These are phyloP conservation scores for Caenorhabditis macrosperma DNA, from an alignment of 2,888 invertebrate genomes.

Conservation along the genomic window DNA sequence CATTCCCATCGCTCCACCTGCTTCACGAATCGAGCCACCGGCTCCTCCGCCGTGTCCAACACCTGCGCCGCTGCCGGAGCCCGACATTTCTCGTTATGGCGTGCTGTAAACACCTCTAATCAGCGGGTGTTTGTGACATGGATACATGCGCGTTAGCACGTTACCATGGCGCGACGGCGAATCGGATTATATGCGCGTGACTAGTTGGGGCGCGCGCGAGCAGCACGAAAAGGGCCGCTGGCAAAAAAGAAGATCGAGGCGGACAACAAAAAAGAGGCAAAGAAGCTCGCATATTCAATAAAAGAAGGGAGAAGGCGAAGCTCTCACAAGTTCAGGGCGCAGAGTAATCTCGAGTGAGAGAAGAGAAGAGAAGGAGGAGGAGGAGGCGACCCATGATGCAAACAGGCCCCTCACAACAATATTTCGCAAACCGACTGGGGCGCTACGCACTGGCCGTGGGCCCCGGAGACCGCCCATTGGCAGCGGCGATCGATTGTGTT, in stretches of 20 bases:
- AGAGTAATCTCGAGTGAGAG: conserved; percentile 44
- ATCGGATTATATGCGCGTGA: conserved; percentile 19
- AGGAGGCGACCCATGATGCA: conserved; percentile 30
- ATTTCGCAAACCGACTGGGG: conserved; percentile 37
- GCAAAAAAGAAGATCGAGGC: neutral
- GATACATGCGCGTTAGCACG: conserved; percentile 1
- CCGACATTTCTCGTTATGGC: conserved; percentile 17
- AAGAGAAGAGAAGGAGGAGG: conserved; percentile 5
- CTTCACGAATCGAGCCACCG: conserved; percentile 79
- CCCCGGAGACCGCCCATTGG: conserved; percentile 38
- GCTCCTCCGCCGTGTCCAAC: conserved; percentile 48
- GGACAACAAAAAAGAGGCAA: neutral
- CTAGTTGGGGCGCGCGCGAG: neutral
- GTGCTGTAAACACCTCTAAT: conserved; percentile 10
- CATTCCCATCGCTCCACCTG: conserved; percentile 81
- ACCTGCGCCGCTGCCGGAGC: conserved; percentile 44
- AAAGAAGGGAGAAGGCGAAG: conserved; percentile 6
- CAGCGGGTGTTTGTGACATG: neutral
- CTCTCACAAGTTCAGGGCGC: conserved; percentile 40
- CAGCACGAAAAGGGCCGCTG: neutral
- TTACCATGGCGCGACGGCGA: conserved; percentile 15
- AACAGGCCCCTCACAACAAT: conserved; percentile 41
- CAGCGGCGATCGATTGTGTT: conserved; percentile 48
- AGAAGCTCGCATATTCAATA: conserved; percentile 14
- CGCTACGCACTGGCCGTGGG: conserved; percentile 21